Evolutionary conservation across 2,797 vertebrate genomes (phyloP), one percentile per base, ranked within the genome.

Genomic region (Gadopsis bispinosus): DNA sequence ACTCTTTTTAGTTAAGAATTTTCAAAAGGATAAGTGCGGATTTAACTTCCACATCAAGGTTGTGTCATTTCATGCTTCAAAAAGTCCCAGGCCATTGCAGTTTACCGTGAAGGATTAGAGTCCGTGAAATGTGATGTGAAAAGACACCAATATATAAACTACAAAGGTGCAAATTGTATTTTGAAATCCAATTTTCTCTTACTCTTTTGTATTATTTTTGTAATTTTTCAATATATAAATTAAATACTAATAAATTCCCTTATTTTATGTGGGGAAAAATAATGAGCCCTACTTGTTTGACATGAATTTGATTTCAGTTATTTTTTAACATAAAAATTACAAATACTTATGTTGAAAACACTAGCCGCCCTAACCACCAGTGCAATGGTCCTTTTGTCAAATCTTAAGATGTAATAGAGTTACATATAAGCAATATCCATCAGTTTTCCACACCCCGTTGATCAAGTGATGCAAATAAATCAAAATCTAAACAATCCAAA

Each of bases 401-500:
- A 26, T 56, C 19, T 35, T 11, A 22, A 72, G 19, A 53, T 48
- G 41, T 26, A 4, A 41, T 19, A 60, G 1, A 37, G 14, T 69
- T 41, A 37, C 14, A 50, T 48, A 17, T 63, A 5, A 61, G n/a
- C 3, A 63, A 8, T 50, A 62, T 41, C 22, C 29, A 61, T 70
- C n/a, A 20, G 29, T 69, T 45, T 72, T 69, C 61, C 72, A 75
- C 39, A 43, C 61, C 75, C 81, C 60, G 88, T 87, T 87, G 63
- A 65, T 87, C 75, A 68, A 74, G 16, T 22, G 55, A 73, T 62
- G 45, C 47, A 68, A 60, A 53, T 20, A 51, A 71, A 77, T 61
- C 7, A 73, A 47, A 60, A 74, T 71, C 59, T 45, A 59, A 60
- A 78, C 39, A 68, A 61, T 55, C 59, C 65, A 48, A 74, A 61